These are phyloP conservation scores for Pemphredon lugubris DNA, from an alignment of 2,888 invertebrate species.

Conservation along the genomic window DNA sequence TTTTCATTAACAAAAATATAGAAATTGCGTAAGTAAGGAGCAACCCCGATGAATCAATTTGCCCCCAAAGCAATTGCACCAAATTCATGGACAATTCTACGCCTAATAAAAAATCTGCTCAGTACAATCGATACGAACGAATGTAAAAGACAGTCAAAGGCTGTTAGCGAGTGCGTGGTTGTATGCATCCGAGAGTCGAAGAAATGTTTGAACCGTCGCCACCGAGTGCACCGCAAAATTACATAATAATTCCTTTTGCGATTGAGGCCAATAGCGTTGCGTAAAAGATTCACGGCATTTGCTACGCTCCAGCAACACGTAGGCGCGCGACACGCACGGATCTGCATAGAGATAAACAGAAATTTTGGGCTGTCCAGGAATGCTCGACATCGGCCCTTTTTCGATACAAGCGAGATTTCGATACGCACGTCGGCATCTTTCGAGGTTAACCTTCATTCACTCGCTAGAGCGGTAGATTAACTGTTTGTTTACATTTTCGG, in stretches of 20 bases:
- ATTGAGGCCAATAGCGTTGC: slow-evolving; percentile 67
- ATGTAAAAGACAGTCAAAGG: not conserved
- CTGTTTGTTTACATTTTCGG: no score
- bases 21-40: no score
- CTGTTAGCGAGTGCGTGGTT: slow-evolving; percentile 16
- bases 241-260: slow-evolving; percentile 67
- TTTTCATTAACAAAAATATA: no score
- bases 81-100: no score
- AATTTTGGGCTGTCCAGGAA: no score
- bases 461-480: no score
- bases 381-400: no score
- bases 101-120: no score
- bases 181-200: slow-evolving; percentile 32
- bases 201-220: slow-evolving; percentile 39
- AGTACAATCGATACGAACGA: not conserved
- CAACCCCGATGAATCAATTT: not conserved
- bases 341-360: not conserved
- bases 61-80: not conserved
- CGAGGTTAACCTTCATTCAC: no score
- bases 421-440: no score
- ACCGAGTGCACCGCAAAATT: slow-evolving; percentile 54
- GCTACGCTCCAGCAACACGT: slow-evolving; percentile 12
- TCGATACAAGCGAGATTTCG: no score
- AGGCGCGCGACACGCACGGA: not conserved
- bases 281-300: slow-evolving; percentile 42